These are phyloP conservation scores for Ictalurus furcatus DNA, from an alignment of 2,113 vertebrate species.

Conservation along the genomic window DNA sequence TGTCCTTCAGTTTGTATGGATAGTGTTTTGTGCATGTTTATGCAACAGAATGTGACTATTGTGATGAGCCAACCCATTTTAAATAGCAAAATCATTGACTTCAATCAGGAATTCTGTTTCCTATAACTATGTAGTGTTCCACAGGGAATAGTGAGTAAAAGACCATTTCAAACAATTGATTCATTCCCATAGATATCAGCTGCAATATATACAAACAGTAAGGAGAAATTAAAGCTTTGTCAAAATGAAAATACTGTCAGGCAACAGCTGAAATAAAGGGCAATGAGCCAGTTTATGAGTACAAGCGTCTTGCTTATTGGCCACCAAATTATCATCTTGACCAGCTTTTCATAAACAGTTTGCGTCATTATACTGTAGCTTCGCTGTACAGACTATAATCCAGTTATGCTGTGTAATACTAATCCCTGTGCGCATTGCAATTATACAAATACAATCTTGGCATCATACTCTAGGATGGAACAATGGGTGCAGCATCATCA, in stretches of 20 bases:
- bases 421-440: conserved; percentile 45
- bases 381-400: conserved; percentile 46
- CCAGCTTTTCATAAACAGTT: conserved; percentile 37
- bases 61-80: not conserved
- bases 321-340: conserved; percentile 22
- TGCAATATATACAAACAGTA: not conserved
- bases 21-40: not conserved
- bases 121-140: not conserved
- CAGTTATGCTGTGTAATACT: conserved; percentile 38
- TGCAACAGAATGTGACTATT: not conserved
- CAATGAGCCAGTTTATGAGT: not conserved
- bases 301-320: not conserved
- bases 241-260: not conserved
- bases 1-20: not conserved
- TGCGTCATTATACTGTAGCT: conserved; percentile 8
- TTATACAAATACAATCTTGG: conserved; percentile 47
- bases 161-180: no score
- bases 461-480: conserved; percentile 27
- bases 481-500: conserved; percentile 12
- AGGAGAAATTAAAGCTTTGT: not conserved
- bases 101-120: not conserved
- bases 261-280: not conserved
- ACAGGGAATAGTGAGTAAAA: not conserved
- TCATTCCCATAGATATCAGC: not conserved
- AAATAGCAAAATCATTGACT: not conserved